Evolutionary conservation across 2,888 invertebrate species (phyloP), one percentile per base, ranked within the genome.

Genomic region (Drosophila anceps): DNA sequence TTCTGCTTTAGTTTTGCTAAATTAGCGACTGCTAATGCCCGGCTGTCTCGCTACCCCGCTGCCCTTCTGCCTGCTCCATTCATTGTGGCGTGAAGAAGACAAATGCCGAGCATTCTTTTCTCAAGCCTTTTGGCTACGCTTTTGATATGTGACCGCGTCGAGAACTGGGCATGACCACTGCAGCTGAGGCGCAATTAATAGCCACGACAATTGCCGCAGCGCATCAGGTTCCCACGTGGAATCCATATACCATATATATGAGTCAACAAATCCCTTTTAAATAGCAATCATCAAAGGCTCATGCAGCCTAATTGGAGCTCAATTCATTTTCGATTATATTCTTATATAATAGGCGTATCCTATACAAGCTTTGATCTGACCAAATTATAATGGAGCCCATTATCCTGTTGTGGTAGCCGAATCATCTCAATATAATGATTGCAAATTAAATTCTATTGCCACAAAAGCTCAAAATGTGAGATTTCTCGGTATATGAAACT

Each of bases 121-220:
- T 88, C 88, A 86, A 88, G 88, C 88, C 88, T 82, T 86, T 85
- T 88, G 88, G 85, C 78, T 72, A 85, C 72, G 83, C 85, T 83
- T 79, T 84, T 84, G 89, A 86, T 84, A 88, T 88, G 84, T 71
- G 82, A 76, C 73, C 76, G 67, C 64, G 73, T 50, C 76, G 43
- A 74, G 73, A 59, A 65, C 62, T 68, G 62, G 41, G 57, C 63
- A 64, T 61, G 62, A 57, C 51, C 59, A 54, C 48, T 73, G 73
- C 64, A 70, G 73, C 57, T 66, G 35, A 50, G 55, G 59, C 57
- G 78, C 87, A 88, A 81, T 81, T 85, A 88, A 84, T 87, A 79
- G 69, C 7, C 54, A 67, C 67, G 69, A 74, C 86, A 82, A 79
- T 79, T 76, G 79, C 57, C 59, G 62, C 35, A 66, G 43, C 55